Percentiles rank a stretch among this genome's conserved stretches.
phyloP scores from a whole-genome alignment of 1,140 invertebrate genomes.

The Leptinotarsa lineolata region DNA sequence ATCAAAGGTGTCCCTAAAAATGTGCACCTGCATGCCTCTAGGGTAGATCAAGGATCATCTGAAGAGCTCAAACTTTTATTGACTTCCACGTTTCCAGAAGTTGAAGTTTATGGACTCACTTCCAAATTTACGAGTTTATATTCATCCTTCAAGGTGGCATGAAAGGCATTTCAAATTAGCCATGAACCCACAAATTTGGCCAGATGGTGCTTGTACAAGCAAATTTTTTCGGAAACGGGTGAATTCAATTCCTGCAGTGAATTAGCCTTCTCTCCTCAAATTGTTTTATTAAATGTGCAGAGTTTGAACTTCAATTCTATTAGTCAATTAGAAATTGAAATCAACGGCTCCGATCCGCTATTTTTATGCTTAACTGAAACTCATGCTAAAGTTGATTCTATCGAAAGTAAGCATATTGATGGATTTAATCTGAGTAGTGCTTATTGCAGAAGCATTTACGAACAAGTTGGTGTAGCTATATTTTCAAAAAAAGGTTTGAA shows the following conservation, averaged over 20 bases:
- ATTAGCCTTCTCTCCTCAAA: no score
- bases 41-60: neutral
- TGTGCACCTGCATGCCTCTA: neutral
- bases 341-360: no score
- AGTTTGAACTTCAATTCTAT: no score
- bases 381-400: constrained; percentile 4
- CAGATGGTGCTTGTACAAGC: constrained; percentile 18
- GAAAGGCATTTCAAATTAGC: constrained; percentile 7
- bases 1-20: constrained; percentile 14
- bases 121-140: neutral
- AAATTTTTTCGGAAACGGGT: no score
- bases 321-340: no score
- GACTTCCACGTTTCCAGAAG: constrained; percentile 10
- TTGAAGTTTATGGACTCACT: neutral
- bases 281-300: no score
- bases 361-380: no score
- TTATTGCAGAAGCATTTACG: neutral
- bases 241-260: no score
- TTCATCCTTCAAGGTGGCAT: no score
- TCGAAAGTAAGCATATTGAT: constrained; percentile 1
- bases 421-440: constrained; percentile 5
- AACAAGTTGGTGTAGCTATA: constrained; percentile 2
- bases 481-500: neutral
- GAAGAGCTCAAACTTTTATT: neutral
- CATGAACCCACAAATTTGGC: constrained; percentile 18